phyloP scores from a whole-genome alignment of 2,797 vertebrate species.

The Xiphorhynchus erythropygius region DNA sequence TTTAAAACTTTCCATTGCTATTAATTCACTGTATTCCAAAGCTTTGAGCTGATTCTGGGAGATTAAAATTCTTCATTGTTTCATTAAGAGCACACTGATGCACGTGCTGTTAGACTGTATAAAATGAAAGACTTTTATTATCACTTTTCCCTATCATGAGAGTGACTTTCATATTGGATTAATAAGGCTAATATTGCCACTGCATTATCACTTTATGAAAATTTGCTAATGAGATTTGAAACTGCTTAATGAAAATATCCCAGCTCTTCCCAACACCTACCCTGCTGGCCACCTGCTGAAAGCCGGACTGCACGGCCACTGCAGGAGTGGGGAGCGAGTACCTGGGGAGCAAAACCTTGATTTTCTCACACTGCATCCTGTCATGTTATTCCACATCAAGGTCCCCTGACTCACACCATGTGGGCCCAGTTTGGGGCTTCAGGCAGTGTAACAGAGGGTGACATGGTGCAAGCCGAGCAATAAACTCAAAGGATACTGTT shows the following conservation, averaged over 20 bases:
- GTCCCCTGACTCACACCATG: not conserved
- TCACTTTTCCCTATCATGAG: not conserved
- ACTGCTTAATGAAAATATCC: constrained; percentile 48
- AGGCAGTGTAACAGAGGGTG: not conserved
- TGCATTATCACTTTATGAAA: constrained; percentile 41
- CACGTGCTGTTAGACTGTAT: not conserved
- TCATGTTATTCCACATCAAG: not conserved
- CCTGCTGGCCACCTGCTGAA: constrained; percentile 29
- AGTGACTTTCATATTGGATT: constrained; percentile 40
- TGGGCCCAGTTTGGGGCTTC: not conserved
- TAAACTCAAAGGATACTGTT: not conserved
- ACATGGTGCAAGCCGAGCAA: not conserved
- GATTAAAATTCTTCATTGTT: not conserved
- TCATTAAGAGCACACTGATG: not conserved
- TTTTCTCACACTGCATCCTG: not conserved
- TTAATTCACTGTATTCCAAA: not conserved
- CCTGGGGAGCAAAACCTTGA: not conserved
- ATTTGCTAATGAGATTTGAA: constrained; percentile 57
- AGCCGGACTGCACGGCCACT: not conserved
- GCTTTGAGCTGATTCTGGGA: not conserved
- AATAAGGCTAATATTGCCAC: constrained; percentile 36
- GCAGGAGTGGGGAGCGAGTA: not conserved
- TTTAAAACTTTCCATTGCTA: not conserved
- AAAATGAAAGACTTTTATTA: constrained; percentile 18
- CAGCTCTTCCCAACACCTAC: constrained; percentile 8